Conservation (phyloP, 2,888 invertebrate species). For the Ochropleura leucogaster region DNA sequence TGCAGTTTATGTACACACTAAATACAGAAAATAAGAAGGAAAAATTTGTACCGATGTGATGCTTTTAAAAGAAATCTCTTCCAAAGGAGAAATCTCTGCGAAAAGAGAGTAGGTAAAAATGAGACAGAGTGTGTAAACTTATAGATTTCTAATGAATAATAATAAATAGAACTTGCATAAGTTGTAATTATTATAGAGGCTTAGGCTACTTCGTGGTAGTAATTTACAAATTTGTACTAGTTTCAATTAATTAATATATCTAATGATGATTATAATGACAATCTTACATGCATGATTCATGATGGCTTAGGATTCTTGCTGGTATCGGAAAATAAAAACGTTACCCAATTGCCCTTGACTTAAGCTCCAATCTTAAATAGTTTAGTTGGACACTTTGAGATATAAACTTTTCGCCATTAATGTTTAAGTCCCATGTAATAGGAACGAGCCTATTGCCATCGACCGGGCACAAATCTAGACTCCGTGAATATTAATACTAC, state of each 20-base stretch:
- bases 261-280: not conserved
- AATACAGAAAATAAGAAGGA: no score
- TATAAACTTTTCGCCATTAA: no score
- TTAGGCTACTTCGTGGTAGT: not conserved
- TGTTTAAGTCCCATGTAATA: no score
- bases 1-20: no score
- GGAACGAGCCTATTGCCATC: no score
- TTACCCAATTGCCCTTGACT: not conserved
- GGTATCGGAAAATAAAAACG: not conserved
- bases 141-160: not conserved
- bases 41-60: no score
- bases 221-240: not conserved
- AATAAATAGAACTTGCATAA: conserved; percentile 1
- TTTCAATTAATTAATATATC: not conserved
- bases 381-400: not conserved
- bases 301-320: not conserved
- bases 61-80: no score
- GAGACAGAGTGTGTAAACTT: not conserved
- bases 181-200: not conserved
- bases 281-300: conserved; percentile 5
- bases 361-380: no score
- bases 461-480: no score
- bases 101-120: no score
- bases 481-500: no score
- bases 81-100: no score